These are phyloP conservation scores for Pyxicephalus adspersus DNA, from an alignment of 2,113 vertebrate genomes.

Conservation along the genomic window DNA sequence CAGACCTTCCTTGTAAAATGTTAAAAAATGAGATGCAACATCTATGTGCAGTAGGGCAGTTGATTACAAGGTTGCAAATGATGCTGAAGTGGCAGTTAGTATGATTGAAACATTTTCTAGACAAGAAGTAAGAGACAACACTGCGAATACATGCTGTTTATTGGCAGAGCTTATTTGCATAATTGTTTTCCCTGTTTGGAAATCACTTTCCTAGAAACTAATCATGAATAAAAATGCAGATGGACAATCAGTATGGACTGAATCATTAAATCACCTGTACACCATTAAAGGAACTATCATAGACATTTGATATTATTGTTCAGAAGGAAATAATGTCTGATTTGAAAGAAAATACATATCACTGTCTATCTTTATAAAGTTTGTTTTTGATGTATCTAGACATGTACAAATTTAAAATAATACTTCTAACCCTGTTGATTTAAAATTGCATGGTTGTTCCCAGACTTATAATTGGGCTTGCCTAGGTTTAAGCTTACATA, in stretches of 20 bases:
- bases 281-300: constrained; percentile 35
- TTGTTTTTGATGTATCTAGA: too few relatives aligned
- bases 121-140: constrained; percentile 26
- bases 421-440: too few relatives aligned
- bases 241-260: constrained; percentile 54
- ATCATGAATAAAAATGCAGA: constrained; percentile 54
- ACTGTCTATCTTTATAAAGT: not conserved
- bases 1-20: not conserved
- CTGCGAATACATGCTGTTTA: constrained; percentile 42
- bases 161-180: constrained; percentile 48
- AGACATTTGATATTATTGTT: constrained; percentile 39
- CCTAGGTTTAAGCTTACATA: too few relatives aligned
- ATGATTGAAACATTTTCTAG: constrained; percentile 52
- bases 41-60: constrained; percentile 32
- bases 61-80: constrained; percentile 47
- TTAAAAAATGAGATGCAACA: constrained; percentile 36
- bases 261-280: constrained; percentile 49
- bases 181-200: constrained; percentile 53
- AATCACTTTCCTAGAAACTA: constrained; percentile 40
- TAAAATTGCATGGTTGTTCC: too few relatives aligned
- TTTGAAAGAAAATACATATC: not conserved
- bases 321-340: constrained; percentile 7
- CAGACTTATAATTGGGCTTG: too few relatives aligned
- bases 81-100: constrained; percentile 49
- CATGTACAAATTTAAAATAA: too few relatives aligned